These are phyloP conservation scores for Erpornis zantholeuca DNA, from an alignment of 2,113 vertebrate genomes.

Conservation along the genomic window DNA sequence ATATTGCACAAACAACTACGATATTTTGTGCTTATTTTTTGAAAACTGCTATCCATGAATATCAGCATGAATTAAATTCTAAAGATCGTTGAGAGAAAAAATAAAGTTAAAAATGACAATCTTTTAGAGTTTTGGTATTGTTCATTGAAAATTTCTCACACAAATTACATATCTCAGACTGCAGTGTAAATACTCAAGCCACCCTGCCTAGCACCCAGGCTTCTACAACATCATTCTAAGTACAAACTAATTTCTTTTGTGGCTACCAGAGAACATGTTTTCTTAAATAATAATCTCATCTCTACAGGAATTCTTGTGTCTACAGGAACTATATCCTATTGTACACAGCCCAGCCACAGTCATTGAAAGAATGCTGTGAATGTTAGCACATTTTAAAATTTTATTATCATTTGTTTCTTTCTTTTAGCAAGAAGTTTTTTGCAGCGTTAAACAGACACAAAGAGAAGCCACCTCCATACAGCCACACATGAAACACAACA, in stretches of 20 bases:
- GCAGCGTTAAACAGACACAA: background rate
- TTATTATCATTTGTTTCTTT: background rate
- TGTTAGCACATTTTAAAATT: background rate
- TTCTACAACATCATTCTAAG: background rate
- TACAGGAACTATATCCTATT: background rate
- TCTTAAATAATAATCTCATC: background rate
- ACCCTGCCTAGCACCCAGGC: background rate
- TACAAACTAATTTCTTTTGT: background rate
- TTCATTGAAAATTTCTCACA: background rate
- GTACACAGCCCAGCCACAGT: background rate
- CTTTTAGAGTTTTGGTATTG: background rate
- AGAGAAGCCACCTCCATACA: background rate
- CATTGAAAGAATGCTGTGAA: background rate
- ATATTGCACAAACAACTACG: background rate
- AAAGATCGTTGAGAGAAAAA: background rate
- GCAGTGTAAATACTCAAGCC: background rate
- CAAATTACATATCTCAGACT: background rate
- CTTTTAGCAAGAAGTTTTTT: background rate
- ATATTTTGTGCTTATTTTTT: background rate
- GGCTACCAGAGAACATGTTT: background rate
- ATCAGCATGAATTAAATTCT: background rate
- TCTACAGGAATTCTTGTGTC: background rate
- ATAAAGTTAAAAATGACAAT: background rate
- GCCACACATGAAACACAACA: background rate
- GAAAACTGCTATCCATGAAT: background rate